These are phyloP conservation scores for Coenonympha arcania DNA, from an alignment of 2,888 invertebrate species.

Conservation along the genomic window DNA sequence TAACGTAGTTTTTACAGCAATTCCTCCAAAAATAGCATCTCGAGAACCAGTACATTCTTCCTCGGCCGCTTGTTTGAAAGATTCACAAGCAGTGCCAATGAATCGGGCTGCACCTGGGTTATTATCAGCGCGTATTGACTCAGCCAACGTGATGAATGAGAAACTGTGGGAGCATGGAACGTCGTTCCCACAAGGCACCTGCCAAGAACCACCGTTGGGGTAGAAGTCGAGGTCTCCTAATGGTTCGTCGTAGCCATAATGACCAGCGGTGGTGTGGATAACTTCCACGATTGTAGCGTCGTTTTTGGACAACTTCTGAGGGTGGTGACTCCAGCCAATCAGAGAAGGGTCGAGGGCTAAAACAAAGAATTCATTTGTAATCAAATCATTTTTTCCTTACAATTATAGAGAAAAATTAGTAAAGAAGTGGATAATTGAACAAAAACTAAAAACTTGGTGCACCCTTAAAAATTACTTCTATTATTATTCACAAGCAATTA, in stretches of 20 bases:
- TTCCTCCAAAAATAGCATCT: constrained; percentile 51
- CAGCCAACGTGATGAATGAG: constrained; percentile 51
- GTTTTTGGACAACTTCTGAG: constrained; percentile 40
- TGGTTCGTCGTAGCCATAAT: constrained; percentile 52
- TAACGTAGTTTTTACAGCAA: constrained; percentile 31
- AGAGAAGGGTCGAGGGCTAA: constrained; percentile 64
- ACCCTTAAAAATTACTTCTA: neutral
- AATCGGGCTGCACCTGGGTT: constrained; percentile 37
- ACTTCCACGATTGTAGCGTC: constrained; percentile 60
- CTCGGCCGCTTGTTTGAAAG: constrained; percentile 40
- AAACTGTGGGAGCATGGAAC: constrained; percentile 46
- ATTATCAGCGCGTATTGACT: constrained; percentile 43
- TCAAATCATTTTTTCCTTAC: too few species aligned
- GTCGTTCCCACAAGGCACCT: constrained; percentile 46
- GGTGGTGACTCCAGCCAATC: constrained; percentile 58
- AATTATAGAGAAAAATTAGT: neutral
- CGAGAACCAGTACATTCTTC: constrained; percentile 42
- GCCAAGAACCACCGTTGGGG: constrained; percentile 55
- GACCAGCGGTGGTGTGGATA: constrained; percentile 52
- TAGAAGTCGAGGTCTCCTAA: constrained; percentile 62
- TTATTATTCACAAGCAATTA: too few species aligned
- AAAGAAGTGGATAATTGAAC: too few species aligned
- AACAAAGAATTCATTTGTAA: constrained; percentile 6
- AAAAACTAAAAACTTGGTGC: too few species aligned
- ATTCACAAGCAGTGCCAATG: constrained; percentile 51